A percentile compares a stretch with the other conserved stretches of the same genome.
phyloP scores from a whole-genome alignment of 2,113 vertebrate species.

The Zapus hudsonius region DNA sequence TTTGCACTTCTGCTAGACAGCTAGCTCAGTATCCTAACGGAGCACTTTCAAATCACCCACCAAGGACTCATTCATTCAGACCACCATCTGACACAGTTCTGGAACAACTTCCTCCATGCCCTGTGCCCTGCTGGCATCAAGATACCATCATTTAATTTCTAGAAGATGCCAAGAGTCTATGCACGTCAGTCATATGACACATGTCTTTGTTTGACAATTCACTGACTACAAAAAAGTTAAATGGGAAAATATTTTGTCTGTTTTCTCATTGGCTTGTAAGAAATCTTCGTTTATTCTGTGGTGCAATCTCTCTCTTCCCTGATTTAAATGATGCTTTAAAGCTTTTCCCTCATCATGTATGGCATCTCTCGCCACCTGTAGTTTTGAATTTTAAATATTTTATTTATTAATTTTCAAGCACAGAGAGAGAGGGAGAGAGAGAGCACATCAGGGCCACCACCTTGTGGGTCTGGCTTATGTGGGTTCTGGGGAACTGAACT shows the following conservation, averaged over 20 bases:
- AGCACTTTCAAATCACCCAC: background rate
- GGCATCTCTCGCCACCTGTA: background rate
- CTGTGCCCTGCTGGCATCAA: fast-evolving
- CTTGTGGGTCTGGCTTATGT: too few species aligned
- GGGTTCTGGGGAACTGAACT: too few species aligned
- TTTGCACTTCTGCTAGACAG: background rate
- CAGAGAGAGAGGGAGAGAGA: too few species aligned
- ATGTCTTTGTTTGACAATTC: background rate
- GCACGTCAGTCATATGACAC: too few species aligned
- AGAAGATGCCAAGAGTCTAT: background rate
- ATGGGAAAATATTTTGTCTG: background rate
- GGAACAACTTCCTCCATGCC: background rate
- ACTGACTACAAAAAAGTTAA: background rate
- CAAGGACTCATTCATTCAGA: background rate
- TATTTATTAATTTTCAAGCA: too few species aligned
- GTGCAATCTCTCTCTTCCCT: background rate
- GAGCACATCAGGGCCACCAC: too few species aligned
- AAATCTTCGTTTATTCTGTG: background rate
- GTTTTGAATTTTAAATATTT: conserved; percentile 14
- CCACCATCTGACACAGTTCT: background rate
- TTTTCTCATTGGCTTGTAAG: background rate
- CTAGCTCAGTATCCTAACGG: too few species aligned
- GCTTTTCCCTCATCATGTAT: background rate
- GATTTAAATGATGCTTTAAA: background rate
- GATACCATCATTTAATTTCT: background rate